phyloP scores from a whole-genome alignment of 2,113 vertebrate species.

The Furnarius figulus region DNA sequence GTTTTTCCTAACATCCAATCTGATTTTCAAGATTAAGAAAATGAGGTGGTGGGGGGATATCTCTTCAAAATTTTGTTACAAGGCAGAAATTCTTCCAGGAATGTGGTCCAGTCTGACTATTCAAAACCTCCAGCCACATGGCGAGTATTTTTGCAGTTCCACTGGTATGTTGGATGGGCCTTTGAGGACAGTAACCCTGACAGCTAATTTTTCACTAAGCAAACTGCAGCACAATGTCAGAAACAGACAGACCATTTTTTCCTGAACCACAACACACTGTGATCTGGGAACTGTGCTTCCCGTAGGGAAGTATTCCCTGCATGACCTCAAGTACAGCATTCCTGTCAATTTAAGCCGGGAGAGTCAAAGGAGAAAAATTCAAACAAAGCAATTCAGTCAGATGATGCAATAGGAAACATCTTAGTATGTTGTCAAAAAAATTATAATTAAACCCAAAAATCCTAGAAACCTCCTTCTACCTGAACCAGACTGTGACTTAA shows the following conservation, averaged over 20 bases:
- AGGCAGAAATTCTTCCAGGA: neutral
- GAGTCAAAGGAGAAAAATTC: neutral
- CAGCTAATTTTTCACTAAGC: neutral
- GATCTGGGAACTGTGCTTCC: neutral
- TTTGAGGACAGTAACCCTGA: neutral
- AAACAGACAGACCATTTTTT: neutral
- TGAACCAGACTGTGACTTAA: neutral
- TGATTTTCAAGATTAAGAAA: neutral
- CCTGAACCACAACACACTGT: neutral
- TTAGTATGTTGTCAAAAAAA: neutral
- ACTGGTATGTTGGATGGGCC: neutral
- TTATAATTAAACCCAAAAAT: neutral
- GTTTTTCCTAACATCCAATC: neutral
- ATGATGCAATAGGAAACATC: conserved; percentile 2
- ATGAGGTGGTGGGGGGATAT: rapidly evolving
- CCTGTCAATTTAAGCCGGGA: neutral
- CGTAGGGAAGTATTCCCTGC: neutral
- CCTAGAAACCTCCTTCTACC: neutral
- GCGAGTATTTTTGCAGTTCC: neutral
- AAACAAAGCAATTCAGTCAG: neutral
- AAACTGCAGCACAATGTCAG: neutral
- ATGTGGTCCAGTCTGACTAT: neutral
- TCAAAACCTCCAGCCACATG: neutral
- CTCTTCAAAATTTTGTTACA: neutral
- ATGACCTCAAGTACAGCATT: neutral